These are phyloP conservation scores for Priocnemis perturbator DNA, from an alignment of 2,888 invertebrate genomes.

Conservation along the genomic window DNA sequence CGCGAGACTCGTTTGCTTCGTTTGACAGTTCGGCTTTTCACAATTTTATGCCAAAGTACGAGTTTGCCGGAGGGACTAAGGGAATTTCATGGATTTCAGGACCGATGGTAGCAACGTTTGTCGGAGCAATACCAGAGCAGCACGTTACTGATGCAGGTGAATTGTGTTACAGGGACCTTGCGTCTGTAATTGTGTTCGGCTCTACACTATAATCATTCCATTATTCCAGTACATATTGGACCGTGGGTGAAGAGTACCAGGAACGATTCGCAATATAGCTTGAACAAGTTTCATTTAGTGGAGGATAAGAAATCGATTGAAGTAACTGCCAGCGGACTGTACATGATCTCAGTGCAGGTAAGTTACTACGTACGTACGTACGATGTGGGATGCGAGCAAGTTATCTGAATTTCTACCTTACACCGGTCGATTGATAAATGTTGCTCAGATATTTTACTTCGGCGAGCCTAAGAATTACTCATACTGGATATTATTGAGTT, in stretches of 20 bases:
- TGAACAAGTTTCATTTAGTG: conserved; percentile 69
- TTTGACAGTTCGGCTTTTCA: too few species aligned
- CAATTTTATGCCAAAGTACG: too few species aligned
- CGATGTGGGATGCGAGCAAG: too few species aligned
- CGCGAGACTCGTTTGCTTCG: too few species aligned
- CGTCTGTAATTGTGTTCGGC: too few species aligned
- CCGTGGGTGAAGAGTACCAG: conserved; percentile 67
- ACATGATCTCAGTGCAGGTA: conserved; percentile 71
- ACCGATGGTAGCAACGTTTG: conserved; percentile 66
- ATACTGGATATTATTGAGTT: conserved; percentile 67
- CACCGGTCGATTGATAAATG: too few species aligned
- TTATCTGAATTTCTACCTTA: too few species aligned
- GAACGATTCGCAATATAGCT: conserved; percentile 64
- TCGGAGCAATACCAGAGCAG: conserved; percentile 68
- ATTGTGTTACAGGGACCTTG: conserved; percentile 30
- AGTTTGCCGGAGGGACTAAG: too few species aligned
- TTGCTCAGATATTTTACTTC: conserved; percentile 64
- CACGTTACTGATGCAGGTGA: conserved; percentile 67
- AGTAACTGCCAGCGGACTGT: conserved; percentile 67
- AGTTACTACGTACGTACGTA: conserved; percentile 17
- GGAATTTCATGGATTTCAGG: conserved; percentile 40
- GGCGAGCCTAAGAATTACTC: conserved; percentile 65
- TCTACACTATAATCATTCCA: too few species aligned
- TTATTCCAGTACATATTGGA: conserved; percentile 62
- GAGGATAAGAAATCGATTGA: conserved; percentile 70